Conservation (phyloP, 2,888 invertebrate species). For the Melanostoma scalare region DNA sequence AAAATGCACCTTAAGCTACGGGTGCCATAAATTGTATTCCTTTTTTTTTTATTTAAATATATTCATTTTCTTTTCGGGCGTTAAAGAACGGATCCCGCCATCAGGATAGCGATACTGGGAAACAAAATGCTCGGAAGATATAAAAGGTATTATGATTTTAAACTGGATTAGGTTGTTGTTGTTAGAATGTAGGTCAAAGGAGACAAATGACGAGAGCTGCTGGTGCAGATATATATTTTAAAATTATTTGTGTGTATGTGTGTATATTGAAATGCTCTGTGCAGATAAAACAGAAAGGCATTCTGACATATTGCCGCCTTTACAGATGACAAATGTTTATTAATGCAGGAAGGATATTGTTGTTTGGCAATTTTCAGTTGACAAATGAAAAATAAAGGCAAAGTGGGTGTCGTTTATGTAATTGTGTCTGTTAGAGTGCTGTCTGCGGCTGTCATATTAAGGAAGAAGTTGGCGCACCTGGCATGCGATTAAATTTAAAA, state of each 20-base stretch:
- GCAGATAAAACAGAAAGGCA: neutral
- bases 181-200: constrained; percentile 60
- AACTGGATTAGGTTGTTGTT: constrained; percentile 25
- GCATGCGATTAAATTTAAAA: too few species aligned
- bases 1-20: constrained; percentile 24
- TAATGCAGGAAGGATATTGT: constrained; percentile 47
- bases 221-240: constrained; percentile 17
- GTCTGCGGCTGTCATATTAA: too few species aligned
- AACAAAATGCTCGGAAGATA: constrained; percentile 26
- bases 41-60: neutral
- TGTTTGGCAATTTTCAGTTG: constrained; percentile 43
- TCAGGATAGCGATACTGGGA: constrained; percentile 13
- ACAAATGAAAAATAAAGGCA: constrained; percentile 10
- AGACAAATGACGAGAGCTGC: constrained; percentile 41
- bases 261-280: constrained; percentile 5
- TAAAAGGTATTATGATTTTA: constrained; percentile 36
- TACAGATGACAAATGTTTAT: constrained; percentile 49
- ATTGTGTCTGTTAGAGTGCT: too few species aligned
- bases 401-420: too few species aligned
- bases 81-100: constrained; percentile 35
- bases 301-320: constrained; percentile 45
- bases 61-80: constrained; percentile 6
- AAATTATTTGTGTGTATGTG: neutral
- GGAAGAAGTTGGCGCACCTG: too few species aligned
- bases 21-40: constrained; percentile 14